Percentiles rank a stretch among this genome's conserved stretches.
These are phyloP conservation scores for Hyles lineata DNA, from an alignment of 2,888 invertebrate genomes.

Conservation along the genomic window DNA sequence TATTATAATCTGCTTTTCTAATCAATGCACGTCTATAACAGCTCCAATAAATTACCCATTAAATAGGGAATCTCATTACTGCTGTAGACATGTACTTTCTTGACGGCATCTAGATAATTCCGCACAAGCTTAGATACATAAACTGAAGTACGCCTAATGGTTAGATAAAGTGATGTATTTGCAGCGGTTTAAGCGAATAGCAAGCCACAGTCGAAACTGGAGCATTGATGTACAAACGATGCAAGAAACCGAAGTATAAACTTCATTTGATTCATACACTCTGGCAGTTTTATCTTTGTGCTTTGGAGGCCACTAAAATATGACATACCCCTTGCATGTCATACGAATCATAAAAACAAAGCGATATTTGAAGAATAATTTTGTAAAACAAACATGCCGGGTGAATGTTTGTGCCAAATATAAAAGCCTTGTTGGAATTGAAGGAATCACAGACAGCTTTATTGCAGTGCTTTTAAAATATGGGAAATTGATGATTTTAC, in stretches of 20 bases:
- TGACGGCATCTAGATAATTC: constrained; percentile 57
- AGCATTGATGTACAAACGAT: constrained; percentile 48
- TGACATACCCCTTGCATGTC: neutral
- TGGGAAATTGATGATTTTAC: constrained; percentile 67
- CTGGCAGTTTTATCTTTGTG: constrained; percentile 12
- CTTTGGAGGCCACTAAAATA: neutral
- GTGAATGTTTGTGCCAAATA: neutral
- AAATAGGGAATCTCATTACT: constrained; percentile 55
- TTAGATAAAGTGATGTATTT: constrained; percentile 53
- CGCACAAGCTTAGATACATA: constrained; percentile 49
- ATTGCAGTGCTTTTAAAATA: constrained; percentile 25
- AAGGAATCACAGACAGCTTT: constrained; percentile 40
- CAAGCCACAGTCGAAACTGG: constrained; percentile 51
- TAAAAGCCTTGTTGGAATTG: constrained; percentile 14
- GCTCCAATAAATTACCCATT: constrained; percentile 35
- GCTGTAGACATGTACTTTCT: constrained; percentile 51
- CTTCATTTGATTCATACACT: constrained; percentile 35
- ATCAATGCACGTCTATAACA: constrained; percentile 12
- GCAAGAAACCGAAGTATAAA: constrained; percentile 48
- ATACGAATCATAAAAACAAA: neutral
- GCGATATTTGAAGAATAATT: neutral
- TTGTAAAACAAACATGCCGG: neutral
- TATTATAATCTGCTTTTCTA: constrained; percentile 24
- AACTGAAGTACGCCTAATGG: constrained; percentile 50
- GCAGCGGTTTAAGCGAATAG: constrained; percentile 55